Conservation (phyloP, 2,888 invertebrate species). For the Odontothrips loti region DNA sequence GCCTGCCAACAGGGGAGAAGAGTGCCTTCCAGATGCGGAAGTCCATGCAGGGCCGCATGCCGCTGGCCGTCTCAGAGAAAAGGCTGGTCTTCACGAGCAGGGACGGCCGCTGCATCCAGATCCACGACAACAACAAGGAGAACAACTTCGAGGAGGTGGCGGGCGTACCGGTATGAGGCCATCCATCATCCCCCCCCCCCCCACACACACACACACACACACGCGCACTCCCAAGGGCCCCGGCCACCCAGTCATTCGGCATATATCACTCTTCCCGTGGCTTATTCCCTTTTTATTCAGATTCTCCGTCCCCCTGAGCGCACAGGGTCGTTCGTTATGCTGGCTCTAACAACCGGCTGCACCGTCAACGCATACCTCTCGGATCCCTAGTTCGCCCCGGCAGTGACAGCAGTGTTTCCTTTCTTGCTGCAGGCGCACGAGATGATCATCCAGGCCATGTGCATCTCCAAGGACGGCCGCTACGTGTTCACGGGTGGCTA, state of each 20-base stretch:
- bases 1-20: slow-evolving; percentile 40
- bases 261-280: too few relatives aligned
- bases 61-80: slow-evolving; percentile 50
- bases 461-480: slow-evolving; percentile 43
- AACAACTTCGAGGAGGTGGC: slow-evolving; percentile 52
- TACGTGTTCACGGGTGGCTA: slow-evolving; percentile 50
- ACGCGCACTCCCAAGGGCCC: neutral
- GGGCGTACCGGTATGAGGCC: slow-evolving; percentile 51
- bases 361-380: slow-evolving; percentile 26
- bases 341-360: neutral
- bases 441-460: slow-evolving; percentile 49
- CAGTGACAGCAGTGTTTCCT: slow-evolving; percentile 3
- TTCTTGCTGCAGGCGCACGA: slow-evolving; percentile 46
- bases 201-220: too few relatives aligned
- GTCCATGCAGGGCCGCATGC: slow-evolving; percentile 55
- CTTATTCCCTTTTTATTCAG: neutral
- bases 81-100: slow-evolving; percentile 52
- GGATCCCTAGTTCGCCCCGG: neutral
- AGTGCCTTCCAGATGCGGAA: slow-evolving; percentile 51
- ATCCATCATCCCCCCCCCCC: neutral
- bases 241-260: too few relatives aligned
- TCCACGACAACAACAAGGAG: slow-evolving; percentile 52
- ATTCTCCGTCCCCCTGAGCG: neutral
- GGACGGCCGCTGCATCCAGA: slow-evolving; percentile 53
- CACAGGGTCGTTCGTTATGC: neutral